These are phyloP conservation scores for Rhagonycha lutea DNA, from an alignment of 2,888 invertebrate species.

Conservation along the genomic window DNA sequence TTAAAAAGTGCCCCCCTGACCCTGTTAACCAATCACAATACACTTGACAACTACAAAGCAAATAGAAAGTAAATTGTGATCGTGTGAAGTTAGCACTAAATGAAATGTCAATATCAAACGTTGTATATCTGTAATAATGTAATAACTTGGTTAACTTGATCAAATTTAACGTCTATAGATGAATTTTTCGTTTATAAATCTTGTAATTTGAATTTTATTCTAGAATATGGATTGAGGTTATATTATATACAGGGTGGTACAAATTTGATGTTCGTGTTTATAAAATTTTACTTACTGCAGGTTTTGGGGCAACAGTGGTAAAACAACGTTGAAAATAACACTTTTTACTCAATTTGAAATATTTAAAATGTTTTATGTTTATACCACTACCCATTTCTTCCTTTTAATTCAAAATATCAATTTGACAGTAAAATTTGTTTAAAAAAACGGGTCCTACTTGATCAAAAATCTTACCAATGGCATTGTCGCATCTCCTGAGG, in stretches of 20 bases:
- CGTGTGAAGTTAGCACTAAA: background rate
- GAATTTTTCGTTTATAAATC: background rate
- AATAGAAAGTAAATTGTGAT: background rate
- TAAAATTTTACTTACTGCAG: background rate
- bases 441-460: background rate
- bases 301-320: background rate
- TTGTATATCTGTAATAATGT: background rate
- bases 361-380: background rate
- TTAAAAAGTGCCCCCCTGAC: slow-evolving; percentile 6
- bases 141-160: background rate
- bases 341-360: background rate
- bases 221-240: background rate
- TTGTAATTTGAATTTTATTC: background rate
- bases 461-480: background rate
- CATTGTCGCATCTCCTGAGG: background rate
- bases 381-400: background rate
- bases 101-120: background rate
- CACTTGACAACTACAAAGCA: background rate
- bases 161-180: background rate
- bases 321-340: background rate
- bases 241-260: background rate
- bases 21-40: slow-evolving; percentile 9
- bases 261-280: background rate
- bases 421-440: background rate
- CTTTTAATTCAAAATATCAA: background rate